phyloP scores from a whole-genome alignment of 1,140 invertebrate genomes.

The Acromyrmex charruanus region DNA sequence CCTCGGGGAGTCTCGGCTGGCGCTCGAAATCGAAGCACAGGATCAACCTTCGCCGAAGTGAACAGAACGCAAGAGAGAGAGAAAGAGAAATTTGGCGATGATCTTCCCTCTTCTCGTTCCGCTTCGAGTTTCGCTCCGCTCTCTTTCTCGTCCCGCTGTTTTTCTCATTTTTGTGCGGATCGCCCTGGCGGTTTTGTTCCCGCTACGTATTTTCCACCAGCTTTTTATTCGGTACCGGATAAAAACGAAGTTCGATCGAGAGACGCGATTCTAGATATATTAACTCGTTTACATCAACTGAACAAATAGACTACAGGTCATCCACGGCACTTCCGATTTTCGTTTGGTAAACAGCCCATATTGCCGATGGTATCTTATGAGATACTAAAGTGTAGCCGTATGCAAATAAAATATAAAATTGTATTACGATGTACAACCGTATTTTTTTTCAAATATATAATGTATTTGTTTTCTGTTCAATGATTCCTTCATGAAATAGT shows the following conservation, averaged over 20 bases:
- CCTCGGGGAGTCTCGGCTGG: constrained; percentile 69
- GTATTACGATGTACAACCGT: background rate
- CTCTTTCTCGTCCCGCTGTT: background rate
- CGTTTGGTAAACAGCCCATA: constrained; percentile 32
- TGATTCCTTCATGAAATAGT: background rate
- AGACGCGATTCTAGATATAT: constrained; percentile 48
- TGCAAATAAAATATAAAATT: background rate
- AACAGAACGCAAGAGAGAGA: constrained; percentile 55
- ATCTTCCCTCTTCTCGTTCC: constrained; percentile 48
- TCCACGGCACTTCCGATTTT: constrained; percentile 19
- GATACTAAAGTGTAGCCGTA: background rate
- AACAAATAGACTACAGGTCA: constrained; percentile 34
- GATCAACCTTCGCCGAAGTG: constrained; percentile 31
- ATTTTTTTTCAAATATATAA: background rate
- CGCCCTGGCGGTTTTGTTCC: constrained; percentile 43
- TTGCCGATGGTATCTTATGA: constrained; percentile 9
- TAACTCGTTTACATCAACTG: constrained; percentile 43
- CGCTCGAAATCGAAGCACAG: constrained; percentile 68
- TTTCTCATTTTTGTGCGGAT: constrained; percentile 37
- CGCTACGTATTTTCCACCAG: constrained; percentile 32
- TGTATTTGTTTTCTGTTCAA: background rate
- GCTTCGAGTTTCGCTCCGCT: constrained; percentile 2
- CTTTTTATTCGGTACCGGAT: constrained; percentile 36
- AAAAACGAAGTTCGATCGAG: constrained; percentile 42
- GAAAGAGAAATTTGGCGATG: constrained; percentile 63